These are phyloP conservation scores for Tetranychus truncatus DNA, from an alignment of 2,888 invertebrate genomes.

Conservation along the genomic window DNA sequence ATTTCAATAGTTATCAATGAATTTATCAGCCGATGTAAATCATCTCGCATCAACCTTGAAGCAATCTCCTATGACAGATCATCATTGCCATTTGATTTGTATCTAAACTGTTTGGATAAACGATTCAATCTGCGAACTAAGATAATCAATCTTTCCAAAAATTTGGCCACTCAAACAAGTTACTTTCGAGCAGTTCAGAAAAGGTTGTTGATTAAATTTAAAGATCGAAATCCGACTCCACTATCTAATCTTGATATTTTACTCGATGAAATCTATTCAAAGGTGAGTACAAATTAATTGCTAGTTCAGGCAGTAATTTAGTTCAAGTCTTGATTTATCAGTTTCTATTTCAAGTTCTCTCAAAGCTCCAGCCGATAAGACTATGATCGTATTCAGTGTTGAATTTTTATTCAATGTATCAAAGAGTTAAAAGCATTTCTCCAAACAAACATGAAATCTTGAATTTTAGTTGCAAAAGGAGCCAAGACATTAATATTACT, in stretches of 20 bases:
- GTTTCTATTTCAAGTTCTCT: no score
- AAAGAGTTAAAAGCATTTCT: no score
- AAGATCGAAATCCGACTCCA: constrained; percentile 55
- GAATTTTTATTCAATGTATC: background rate
- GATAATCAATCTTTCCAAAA: background rate
- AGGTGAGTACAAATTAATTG: constrained; percentile 31
- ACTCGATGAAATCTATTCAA: constrained; percentile 49
- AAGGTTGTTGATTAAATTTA: constrained; percentile 52
- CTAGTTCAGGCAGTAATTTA: no score
- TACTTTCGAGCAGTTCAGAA: constrained; percentile 61
- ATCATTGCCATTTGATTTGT: background rate
- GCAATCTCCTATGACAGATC: background rate
- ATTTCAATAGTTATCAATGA: background rate
- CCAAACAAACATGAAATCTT: no score
- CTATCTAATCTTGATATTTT: constrained; percentile 51
- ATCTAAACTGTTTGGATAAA: constrained; percentile 11
- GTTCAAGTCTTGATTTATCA: no score
- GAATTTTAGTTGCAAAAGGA: no score
- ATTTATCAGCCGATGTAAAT: background rate
- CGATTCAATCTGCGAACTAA: constrained; percentile 8
- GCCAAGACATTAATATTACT: no score
- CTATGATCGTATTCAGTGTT: no score
- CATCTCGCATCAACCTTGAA: background rate
- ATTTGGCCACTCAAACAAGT: constrained; percentile 35
- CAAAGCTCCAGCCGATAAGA: no score